Conservation (phyloP, 2,888 invertebrate species). For the Heliconius erato region DNA sequence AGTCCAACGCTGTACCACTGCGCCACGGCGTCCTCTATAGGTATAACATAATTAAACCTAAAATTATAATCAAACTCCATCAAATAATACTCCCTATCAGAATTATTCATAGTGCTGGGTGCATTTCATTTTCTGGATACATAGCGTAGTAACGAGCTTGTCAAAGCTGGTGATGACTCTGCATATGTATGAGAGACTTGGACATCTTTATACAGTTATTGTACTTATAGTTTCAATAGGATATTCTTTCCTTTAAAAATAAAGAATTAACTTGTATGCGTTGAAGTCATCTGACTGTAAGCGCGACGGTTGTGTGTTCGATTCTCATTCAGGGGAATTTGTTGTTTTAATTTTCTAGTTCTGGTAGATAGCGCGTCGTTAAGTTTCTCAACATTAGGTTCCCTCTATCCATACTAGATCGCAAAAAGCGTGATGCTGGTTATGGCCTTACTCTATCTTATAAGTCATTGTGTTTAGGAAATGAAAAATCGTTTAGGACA, state of each 20-base stretch:
- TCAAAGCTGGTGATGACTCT: constrained; percentile 36
- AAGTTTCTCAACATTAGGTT: too few species aligned
- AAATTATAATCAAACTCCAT: constrained; percentile 24
- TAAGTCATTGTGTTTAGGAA: too few species aligned
- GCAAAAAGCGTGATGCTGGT: too few species aligned
- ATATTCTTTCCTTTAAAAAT: background rate
- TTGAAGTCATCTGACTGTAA: too few species aligned
- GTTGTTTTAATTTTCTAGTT: too few species aligned
- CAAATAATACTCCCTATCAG: constrained; percentile 23
- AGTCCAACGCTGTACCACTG: too few species aligned
- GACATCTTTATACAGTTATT: constrained; percentile 19
- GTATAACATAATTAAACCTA: constrained; percentile 13
- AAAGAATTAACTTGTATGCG: background rate
- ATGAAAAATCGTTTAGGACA: too few species aligned
- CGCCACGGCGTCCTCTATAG: background rate
- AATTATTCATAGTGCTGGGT: constrained; percentile 47
- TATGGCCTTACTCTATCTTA: too few species aligned
- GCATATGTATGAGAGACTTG: constrained; percentile 44
- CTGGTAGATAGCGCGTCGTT: too few species aligned
- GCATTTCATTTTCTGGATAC: constrained; percentile 67
- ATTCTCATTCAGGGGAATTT: too few species aligned
- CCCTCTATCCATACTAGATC: too few species aligned
- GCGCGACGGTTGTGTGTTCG: too few species aligned
- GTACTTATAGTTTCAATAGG: background rate
- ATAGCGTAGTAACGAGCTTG: constrained; percentile 57